Conservation (phyloP, 2,888 invertebrate genomes). For the Drepana falcataria region DNA sequence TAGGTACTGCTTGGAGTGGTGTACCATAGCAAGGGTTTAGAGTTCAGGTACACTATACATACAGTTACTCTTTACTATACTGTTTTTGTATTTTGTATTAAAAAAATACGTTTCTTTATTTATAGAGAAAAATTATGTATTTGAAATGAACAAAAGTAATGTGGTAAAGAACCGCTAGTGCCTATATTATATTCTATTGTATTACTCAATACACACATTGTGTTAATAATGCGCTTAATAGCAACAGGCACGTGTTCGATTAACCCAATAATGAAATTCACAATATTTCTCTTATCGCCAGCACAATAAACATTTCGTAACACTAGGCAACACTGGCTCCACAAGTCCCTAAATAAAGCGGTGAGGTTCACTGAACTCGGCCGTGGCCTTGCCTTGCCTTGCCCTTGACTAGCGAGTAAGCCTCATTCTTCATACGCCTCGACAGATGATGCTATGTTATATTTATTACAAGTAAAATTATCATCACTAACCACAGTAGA, state of each 20-base stretch:
- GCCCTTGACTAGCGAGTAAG: slow-evolving; percentile 54
- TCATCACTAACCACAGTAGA: neutral
- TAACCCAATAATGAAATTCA: neutral
- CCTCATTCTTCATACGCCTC: slow-evolving; percentile 35
- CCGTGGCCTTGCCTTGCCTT: slow-evolving; percentile 72
- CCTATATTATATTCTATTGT: no score
- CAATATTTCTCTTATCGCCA: slow-evolving; percentile 1
- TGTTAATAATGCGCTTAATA: neutral
- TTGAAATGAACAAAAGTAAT: no score
- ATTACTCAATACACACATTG: neutral
- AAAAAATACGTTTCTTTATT: no score
- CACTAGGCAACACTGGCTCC: slow-evolving; percentile 7
- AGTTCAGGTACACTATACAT: no score
- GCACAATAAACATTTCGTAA: slow-evolving; percentile 4
- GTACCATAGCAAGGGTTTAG: no score
- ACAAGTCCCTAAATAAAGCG: slow-evolving; percentile 49
- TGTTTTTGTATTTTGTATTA: no score
- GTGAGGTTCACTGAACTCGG: slow-evolving; percentile 46
- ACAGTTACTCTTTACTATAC: no score
- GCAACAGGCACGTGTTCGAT: neutral
- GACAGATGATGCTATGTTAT: slow-evolving; percentile 17
- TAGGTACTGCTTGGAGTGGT: no score
- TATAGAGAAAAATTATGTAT: no score
- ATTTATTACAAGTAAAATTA: slow-evolving; percentile 11
- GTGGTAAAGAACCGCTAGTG: no score